These are phyloP conservation scores for Lottia gigantea DNA, from an alignment of 2,888 invertebrate species.

Conservation along the genomic window DNA sequence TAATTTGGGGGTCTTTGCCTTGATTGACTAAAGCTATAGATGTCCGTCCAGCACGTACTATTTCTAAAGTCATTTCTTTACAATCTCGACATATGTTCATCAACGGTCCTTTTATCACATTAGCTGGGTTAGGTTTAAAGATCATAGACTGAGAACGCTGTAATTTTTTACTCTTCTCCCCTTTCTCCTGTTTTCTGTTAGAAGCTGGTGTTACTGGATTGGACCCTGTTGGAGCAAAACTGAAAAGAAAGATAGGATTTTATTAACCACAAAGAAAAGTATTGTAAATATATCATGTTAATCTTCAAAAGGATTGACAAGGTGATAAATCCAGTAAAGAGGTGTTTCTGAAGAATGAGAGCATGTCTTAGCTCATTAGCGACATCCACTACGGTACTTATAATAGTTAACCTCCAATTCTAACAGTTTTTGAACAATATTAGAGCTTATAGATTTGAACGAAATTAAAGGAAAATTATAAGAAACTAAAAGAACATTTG, in stretches of 20 bases:
- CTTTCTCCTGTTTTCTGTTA: constrained; percentile 18
- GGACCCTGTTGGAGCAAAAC: constrained; percentile 17
- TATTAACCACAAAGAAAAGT: too few species aligned
- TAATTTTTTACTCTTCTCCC: constrained; percentile 27
- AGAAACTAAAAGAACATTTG: too few species aligned
- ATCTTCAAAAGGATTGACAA: too few species aligned
- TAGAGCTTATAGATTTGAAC: too few species aligned
- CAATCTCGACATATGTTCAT: constrained; percentile 95
- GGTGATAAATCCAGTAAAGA: too few species aligned
- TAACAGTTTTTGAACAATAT: too few species aligned
- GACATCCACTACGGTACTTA: too few species aligned
- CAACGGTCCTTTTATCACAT: constrained; percentile 72
- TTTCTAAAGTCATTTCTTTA: constrained; percentile 92
- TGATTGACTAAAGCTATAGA: constrained; percentile 54
- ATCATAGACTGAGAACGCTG: constrained; percentile 53
- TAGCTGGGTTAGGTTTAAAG: constrained; percentile 31
- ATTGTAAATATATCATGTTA: too few species aligned
- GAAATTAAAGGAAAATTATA: too few species aligned
- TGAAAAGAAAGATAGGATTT: neutral
- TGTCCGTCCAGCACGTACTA: constrained; percentile 87
- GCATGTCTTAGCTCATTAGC: too few species aligned
- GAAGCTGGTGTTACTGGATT: constrained; percentile 28
- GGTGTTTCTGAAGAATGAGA: too few species aligned
- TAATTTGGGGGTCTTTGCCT: constrained; percentile 22
- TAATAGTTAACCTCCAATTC: too few species aligned